Evolutionary conservation across 23 tunicate species (phyloP).

Genomic region (Trididemnum clinides): DNA sequence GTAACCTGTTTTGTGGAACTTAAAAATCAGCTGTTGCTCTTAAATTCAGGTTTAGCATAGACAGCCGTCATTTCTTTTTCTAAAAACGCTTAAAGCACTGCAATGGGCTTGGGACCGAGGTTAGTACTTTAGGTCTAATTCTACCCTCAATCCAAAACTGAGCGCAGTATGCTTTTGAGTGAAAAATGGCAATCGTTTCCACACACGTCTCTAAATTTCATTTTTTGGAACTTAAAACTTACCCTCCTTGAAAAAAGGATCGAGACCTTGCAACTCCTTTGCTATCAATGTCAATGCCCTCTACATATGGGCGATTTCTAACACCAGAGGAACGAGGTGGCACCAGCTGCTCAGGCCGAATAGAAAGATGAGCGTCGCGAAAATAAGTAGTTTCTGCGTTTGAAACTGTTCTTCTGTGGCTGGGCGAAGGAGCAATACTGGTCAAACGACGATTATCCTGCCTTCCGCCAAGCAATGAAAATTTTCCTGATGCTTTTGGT

Average conservation of each 20-base stretch:
- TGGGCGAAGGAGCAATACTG: background rate
- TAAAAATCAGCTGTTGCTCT: no score
- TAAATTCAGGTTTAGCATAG: no score
- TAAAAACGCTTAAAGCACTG: no score
- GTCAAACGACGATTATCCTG: background rate
- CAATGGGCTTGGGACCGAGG: no score
- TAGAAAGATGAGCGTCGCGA: background rate
- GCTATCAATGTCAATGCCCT: background rate
- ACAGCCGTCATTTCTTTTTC: no score
- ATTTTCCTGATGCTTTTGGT: background rate
- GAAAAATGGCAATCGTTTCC: no score
- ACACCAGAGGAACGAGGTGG: background rate
- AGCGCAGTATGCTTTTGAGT: no score
- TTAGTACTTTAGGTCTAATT: no score
- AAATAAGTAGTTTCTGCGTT: slow-evolving; percentile 3
- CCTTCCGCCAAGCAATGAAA: background rate
- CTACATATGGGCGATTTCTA: background rate
- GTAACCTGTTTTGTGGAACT: no score
- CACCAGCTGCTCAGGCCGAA: background rate
- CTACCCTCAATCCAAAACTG: no score
- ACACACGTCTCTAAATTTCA: no score
- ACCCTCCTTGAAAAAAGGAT: slow-evolving; percentile 49
- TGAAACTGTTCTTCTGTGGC: slow-evolving; percentile 23
- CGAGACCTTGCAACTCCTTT: slow-evolving; percentile 39
- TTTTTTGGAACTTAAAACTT: background rate